Conservation (phyloP, 2,113 vertebrate species). For the Empidonax traillii region DNA sequence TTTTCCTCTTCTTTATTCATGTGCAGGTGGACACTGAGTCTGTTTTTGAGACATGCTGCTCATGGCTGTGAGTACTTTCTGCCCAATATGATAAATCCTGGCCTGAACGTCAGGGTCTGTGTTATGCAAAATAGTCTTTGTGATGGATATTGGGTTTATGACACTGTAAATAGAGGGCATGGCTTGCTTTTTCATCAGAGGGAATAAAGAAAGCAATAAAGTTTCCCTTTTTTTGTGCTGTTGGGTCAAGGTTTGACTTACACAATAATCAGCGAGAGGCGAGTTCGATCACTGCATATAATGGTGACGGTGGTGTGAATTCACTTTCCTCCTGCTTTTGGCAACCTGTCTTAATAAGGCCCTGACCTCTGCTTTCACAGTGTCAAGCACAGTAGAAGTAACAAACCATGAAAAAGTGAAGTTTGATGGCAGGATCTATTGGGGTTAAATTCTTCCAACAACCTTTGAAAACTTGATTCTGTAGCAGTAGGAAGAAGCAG, state of each 20-base stretch:
- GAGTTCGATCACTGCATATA: neutral
- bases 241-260: neutral
- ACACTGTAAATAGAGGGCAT: neutral
- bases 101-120: neutral
- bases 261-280: neutral
- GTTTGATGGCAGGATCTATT: constrained; percentile 11
- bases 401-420: constrained; percentile 24
- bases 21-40: neutral
- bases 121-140: neutral
- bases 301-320: constrained; percentile 1
- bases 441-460: constrained; percentile 59
- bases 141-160: neutral
- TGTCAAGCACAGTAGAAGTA: constrained; percentile 45
- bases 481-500: neutral
- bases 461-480: constrained; percentile 38
- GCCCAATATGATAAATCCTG: neutral
- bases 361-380: constrained; percentile 51
- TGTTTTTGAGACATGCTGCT: neutral
- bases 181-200: neutral
- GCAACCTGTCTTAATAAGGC: constrained; percentile 43
- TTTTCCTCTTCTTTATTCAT: neutral
- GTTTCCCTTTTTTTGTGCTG: neutral
- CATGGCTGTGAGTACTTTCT: neutral
- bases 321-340: constrained; percentile 19
- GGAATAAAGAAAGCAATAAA: neutral